These are phyloP conservation scores for Cryptomyrus ogoouensis DNA, from an alignment of 2,113 vertebrate species.

Conservation along the genomic window DNA sequence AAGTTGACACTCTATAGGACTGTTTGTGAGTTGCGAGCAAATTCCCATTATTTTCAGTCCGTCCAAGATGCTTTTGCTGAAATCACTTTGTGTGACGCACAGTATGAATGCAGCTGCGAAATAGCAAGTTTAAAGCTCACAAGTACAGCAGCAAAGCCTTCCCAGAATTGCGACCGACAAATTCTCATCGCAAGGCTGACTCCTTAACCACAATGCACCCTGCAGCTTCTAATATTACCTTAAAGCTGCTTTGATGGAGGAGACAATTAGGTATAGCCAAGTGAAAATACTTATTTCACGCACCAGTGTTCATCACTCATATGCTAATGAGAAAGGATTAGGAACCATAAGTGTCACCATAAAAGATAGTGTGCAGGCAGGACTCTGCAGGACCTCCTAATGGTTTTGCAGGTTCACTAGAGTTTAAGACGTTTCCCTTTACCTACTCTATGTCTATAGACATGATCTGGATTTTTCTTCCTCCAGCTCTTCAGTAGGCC, in stretches of 20 bases:
- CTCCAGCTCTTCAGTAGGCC: neutral
- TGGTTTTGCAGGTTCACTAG: neutral
- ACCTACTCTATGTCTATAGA: neutral
- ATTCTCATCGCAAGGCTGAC: neutral
- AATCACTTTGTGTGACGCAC: neutral
- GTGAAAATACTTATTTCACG: constrained; percentile 8
- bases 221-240: neutral
- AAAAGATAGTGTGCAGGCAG: neutral
- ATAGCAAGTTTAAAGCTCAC: neutral
- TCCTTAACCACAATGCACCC: neutral
- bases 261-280: neutral
- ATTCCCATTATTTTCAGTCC: neutral
- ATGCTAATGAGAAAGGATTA: neutral
- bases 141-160: neutral
- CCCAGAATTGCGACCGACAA: neutral
- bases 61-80: neutral
- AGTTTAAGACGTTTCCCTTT: neutral
- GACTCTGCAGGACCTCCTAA: neutral
- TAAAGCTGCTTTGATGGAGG: neutral
- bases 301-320: neutral
- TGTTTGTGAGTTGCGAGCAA: neutral
- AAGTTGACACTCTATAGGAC: neutral
- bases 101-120: neutral
- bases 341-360: neutral
- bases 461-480: neutral